phyloP scores from a whole-genome alignment of 1,140 invertebrate genomes.

The Heliconius congener region DNA sequence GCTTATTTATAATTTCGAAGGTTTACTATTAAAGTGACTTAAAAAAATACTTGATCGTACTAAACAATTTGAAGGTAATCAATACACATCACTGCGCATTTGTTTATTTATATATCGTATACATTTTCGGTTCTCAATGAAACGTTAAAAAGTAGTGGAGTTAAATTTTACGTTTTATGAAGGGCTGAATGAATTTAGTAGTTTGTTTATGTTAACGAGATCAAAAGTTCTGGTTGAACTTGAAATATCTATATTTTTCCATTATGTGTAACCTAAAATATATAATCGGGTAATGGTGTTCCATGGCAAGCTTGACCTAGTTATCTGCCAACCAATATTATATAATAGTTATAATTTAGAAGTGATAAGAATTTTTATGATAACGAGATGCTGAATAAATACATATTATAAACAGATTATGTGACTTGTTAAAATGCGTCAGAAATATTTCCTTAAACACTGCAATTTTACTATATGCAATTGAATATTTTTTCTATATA shows the following conservation, averaged over 20 bases:
- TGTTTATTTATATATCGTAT: neutral
- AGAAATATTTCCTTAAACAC: no score
- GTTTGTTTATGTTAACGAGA: slow-evolving; percentile 20
- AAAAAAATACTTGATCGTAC: neutral
- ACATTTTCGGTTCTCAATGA: slow-evolving; percentile 10
- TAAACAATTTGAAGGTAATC: slow-evolving; percentile 8
- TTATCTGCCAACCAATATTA: slow-evolving; percentile 51
- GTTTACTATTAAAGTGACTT: neutral
- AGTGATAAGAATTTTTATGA: no score
- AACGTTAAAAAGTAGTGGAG: neutral
- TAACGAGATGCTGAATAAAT: no score
- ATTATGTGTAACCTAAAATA: slow-evolving; percentile 1
- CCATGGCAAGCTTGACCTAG: slow-evolving; percentile 56
- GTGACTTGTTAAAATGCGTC: no score
- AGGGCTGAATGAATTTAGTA: slow-evolving; percentile 21
- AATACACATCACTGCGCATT: slow-evolving; percentile 1
- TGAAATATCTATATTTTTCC: slow-evolving; percentile 20
- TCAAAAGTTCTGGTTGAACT: slow-evolving; percentile 29
- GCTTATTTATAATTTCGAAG: neutral
- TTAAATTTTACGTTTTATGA: slow-evolving; percentile 19
- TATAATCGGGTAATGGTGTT: slow-evolving; percentile 38
- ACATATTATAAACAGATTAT: no score
- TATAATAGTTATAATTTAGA: slow-evolving; percentile 52
- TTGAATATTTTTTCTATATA: no score
- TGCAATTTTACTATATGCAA: no score